Evolutionary conservation across 1,140 invertebrate genomes (phyloP).

Genomic region (Chrysoperla carnea): DNA sequence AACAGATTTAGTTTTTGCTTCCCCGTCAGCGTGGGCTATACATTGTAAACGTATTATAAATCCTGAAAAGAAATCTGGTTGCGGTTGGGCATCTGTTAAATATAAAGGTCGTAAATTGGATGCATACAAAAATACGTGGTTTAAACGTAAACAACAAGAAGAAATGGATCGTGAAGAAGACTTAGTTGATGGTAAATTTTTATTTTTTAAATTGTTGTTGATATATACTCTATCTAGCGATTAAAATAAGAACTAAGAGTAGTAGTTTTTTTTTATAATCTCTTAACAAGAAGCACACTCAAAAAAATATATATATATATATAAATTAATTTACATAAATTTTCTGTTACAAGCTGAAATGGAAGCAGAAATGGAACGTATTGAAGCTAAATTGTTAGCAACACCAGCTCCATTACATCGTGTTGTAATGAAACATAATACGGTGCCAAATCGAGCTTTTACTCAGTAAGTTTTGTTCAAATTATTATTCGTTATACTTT

Average conservation of each 20-base stretch:
- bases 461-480: slow-evolving; percentile 38
- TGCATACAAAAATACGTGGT: slow-evolving; percentile 70
- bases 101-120: slow-evolving; percentile 75
- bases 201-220: neutral
- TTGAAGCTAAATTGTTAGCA: slow-evolving; percentile 6
- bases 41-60: slow-evolving; percentile 82
- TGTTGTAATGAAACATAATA: slow-evolving; percentile 46
- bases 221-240: neutral
- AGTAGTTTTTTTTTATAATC: neutral
- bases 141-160: slow-evolving; percentile 48
- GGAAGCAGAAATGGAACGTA: slow-evolving; percentile 32
- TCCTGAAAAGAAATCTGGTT: slow-evolving; percentile 79
- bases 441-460: slow-evolving; percentile 44
- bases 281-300: neutral
- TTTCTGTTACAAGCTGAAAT: slow-evolving; percentile 20
- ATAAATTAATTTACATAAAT: neutral
- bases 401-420: slow-evolving; percentile 31
- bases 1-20: slow-evolving; percentile 70
- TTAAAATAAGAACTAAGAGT: neutral
- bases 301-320: neutral
- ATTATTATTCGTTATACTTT: no score
- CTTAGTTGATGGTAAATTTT: slow-evolving; percentile 17
- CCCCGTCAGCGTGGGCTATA: slow-evolving; percentile 84
- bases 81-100: slow-evolving; percentile 74
- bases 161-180: slow-evolving; percentile 29